Percentiles rank a stretch among this genome's conserved stretches.
Evolutionary conservation across 2,797 vertebrate species (phyloP).

Genomic region (Cirrhinus mrigala): DNA sequence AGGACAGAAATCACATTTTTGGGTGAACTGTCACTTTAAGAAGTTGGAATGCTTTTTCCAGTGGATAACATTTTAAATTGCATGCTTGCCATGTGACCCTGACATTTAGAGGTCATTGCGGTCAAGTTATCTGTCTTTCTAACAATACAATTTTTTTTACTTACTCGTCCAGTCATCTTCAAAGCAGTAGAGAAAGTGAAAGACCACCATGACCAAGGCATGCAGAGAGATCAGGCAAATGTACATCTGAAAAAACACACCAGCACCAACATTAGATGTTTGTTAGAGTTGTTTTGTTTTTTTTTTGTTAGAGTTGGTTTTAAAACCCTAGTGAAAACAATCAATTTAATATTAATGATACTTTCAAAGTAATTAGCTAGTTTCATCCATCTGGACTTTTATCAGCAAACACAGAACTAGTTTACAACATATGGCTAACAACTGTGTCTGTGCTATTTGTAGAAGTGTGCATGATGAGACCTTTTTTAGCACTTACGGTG

Average conservation of each 20-base stretch:
- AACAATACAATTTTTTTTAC: conserved; percentile 70
- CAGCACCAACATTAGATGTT: conserved; percentile 11
- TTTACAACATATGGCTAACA: background rate
- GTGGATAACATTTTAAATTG: conserved; percentile 1
- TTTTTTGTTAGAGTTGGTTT: no score
- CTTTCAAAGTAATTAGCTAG: background rate
- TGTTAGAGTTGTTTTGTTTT: no score
- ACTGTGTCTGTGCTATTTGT: background rate
- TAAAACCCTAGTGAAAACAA: background rate
- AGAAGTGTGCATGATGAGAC: background rate
- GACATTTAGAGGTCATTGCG: background rate
- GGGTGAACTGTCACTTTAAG: background rate
- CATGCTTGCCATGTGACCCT: background rate
- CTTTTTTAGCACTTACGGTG: conserved; percentile 86
- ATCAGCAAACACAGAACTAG: background rate
- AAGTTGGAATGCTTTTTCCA: background rate
- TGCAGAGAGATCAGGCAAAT: conserved; percentile 96
- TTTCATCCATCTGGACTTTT: background rate
- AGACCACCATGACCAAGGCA: conserved; percentile 92
- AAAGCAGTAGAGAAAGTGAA: conserved; percentile 98
- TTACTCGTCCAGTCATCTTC: conserved; percentile 99
- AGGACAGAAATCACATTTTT: background rate
- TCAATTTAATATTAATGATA: background rate
- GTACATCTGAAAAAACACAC: conserved; percentile 91
- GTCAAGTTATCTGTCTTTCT: conserved; percentile 3